These are phyloP conservation scores for Willisornis vidua DNA, from an alignment of 2,113 vertebrate genomes.

Conservation along the genomic window DNA sequence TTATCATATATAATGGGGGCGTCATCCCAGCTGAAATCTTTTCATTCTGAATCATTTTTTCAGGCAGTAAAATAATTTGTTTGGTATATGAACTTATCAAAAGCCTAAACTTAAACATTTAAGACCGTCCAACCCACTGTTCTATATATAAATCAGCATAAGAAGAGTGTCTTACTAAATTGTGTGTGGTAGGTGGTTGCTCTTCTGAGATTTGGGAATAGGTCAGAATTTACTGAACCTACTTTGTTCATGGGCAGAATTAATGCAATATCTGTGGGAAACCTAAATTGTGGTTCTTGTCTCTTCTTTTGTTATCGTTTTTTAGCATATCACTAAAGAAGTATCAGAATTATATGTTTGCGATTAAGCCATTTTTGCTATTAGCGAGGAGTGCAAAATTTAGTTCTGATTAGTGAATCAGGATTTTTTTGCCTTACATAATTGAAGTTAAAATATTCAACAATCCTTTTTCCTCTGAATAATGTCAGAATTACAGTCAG, in stretches of 20 bases:
- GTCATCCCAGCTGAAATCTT: background rate
- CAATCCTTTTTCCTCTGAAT: background rate
- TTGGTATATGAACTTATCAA: background rate
- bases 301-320: background rate
- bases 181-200: background rate
- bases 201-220: background rate
- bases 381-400: background rate
- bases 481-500: background rate
- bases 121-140: background rate
- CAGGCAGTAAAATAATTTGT: background rate
- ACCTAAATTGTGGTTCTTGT: background rate
- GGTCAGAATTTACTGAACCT: background rate
- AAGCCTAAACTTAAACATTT: background rate
- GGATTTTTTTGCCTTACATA: background rate
- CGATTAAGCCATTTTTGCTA: background rate
- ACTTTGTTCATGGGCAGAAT: background rate
- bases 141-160: background rate
- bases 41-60: background rate
- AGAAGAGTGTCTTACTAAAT: background rate
- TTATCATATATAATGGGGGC: background rate
- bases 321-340: background rate
- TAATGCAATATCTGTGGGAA: background rate
- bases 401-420: background rate
- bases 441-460: background rate
- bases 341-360: background rate